phyloP scores from a whole-genome alignment of 2,888 invertebrate genomes.

The Agonopterix alstromeriana region DNA sequence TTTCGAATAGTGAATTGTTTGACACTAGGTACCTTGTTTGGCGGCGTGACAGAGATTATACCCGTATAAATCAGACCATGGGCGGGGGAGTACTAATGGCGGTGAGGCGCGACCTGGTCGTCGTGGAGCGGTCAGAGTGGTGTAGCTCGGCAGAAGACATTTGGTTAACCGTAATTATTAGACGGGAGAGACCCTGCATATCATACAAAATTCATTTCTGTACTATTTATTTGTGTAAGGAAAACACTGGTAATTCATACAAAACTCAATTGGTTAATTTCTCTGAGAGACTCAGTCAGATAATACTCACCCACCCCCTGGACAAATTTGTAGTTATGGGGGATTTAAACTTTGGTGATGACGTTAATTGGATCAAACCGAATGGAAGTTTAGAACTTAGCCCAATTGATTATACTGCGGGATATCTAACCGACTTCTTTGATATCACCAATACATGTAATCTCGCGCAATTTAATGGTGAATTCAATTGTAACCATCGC shows the following conservation, averaged over 20 bases:
- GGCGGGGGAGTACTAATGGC: slow-evolving; percentile 5
- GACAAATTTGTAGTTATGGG: slow-evolving; percentile 5
- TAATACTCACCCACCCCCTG: background rate
- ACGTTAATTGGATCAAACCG: background rate
- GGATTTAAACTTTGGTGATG: too few relatives aligned
- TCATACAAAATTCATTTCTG: slow-evolving; percentile 1
- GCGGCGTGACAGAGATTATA: slow-evolving; percentile 8
- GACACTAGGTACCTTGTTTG: slow-evolving; percentile 7
- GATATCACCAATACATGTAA: background rate
- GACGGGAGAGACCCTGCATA: background rate
- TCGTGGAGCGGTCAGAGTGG: background rate
- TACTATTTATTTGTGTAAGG: background rate
- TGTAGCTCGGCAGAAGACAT: background rate
- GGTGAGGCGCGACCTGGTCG: background rate
- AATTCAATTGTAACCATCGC: background rate
- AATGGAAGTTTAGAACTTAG: background rate
- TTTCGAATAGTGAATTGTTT: slow-evolving; percentile 6
- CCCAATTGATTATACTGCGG: background rate
- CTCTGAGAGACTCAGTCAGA: background rate
- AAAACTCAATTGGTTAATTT: background rate
- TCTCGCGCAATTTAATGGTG: slow-evolving; percentile 12
- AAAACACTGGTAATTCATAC: background rate
- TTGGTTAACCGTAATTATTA: background rate
- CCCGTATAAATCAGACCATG: background rate
- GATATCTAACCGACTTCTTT: background rate